A percentile compares a stretch with the other conserved stretches of the same genome.
These are phyloP conservation scores for Meloidogyne floridensis DNA, from an alignment of 1,140 invertebrate species.

Conservation along the genomic window DNA sequence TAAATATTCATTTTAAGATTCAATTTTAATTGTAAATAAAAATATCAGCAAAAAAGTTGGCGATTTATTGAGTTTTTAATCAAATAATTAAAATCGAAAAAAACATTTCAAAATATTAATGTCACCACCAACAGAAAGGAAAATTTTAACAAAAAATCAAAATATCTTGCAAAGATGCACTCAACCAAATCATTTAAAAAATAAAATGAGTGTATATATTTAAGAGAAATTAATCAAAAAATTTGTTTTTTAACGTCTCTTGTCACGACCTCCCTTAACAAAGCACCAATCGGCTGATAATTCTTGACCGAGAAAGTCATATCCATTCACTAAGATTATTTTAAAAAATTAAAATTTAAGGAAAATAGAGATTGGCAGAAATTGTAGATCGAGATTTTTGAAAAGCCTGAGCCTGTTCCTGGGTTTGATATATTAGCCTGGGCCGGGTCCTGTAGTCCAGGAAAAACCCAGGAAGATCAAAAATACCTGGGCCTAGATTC, in stretches of 20 bases:
- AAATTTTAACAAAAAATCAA: slow-evolving; percentile 14
- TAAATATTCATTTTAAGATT: background rate
- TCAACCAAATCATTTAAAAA: background rate
- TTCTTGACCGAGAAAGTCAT: slow-evolving; percentile 84
- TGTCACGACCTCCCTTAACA: slow-evolving; percentile 72
- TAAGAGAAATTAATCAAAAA: background rate
- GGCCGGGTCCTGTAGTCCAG: too few species aligned
- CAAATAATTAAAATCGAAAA: background rate
- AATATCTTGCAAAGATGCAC: background rate
- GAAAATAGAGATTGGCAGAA: too few species aligned
- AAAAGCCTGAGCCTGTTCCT: too few species aligned
- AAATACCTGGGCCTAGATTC: too few species aligned
- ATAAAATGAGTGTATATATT: slow-evolving; percentile 1
- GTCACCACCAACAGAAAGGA: background rate
- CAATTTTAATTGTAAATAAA: background rate
- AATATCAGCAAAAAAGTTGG: background rate
- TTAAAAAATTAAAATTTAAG: too few species aligned
- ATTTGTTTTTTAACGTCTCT: slow-evolving; percentile 22
- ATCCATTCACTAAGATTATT: slow-evolving; percentile 74
- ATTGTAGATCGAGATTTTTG: too few species aligned
- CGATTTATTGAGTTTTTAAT: background rate
- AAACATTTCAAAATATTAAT: background rate
- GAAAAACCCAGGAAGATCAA: too few species aligned
- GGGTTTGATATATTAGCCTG: too few species aligned
- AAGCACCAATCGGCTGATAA: slow-evolving; percentile 96